phyloP scores from a whole-genome alignment of 2,113 vertebrate genomes.

The Orthonyx spaldingii region DNA sequence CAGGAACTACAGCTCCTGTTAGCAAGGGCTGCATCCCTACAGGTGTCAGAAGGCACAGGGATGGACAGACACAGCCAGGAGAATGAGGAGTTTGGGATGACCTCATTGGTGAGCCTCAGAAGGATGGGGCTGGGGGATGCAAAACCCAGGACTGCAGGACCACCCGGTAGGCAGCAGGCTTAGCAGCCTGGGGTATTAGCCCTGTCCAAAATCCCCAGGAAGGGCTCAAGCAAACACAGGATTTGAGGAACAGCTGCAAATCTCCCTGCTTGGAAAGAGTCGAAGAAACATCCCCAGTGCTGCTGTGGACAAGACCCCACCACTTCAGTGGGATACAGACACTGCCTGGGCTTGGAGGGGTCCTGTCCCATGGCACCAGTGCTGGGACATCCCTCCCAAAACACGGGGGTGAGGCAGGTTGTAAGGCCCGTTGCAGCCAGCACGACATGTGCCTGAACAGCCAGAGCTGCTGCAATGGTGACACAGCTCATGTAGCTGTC shows the following conservation, averaged over 20 bases:
- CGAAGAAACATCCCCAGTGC: neutral
- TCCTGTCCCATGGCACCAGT: neutral
- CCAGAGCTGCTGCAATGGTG: neutral
- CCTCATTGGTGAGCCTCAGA: neutral
- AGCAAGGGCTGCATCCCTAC: neutral
- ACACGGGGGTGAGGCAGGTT: rapidly evolving
- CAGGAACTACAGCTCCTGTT: neutral
- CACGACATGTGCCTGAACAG: rapidly evolving
- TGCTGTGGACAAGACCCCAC: neutral
- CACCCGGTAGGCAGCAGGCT: neutral
- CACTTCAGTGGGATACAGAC: neutral
- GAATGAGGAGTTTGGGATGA: neutral
- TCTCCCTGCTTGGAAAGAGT: neutral
- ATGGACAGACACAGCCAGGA: neutral
- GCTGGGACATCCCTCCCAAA: neutral
- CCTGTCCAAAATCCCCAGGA: neutral
- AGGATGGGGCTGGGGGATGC: neutral
- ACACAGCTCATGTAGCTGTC: neutral
- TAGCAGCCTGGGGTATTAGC: neutral
- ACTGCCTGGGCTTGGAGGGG: rapidly evolving
- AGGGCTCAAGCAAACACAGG: neutral
- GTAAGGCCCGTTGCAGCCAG: neutral
- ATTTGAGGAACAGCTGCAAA: neutral
- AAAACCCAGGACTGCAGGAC: neutral
- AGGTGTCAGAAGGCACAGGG: neutral